Conservation (phyloP, 2,113 vertebrate genomes). For the Plecotus auritus region DNA sequence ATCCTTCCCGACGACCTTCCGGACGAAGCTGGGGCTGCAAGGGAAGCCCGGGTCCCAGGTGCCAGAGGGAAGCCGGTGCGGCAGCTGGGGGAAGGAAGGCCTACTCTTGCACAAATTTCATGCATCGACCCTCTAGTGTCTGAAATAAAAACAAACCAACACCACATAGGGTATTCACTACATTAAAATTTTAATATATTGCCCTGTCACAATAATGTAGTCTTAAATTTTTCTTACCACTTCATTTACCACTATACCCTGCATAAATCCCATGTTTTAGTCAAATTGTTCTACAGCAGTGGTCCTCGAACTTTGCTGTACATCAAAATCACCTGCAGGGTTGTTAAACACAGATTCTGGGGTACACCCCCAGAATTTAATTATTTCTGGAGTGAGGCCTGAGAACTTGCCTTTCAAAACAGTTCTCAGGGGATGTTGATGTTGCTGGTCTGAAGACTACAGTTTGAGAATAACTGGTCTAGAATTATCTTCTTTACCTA, state of each 20-base stretch:
- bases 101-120: too few relatives aligned
- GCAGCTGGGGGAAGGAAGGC: too few relatives aligned
- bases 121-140: not conserved
- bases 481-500: not conserved
- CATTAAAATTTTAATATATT: not conserved
- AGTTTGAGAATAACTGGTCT: not conserved
- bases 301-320: not conserved
- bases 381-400: not conserved
- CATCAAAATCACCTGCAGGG: not conserved
- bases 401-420: too few relatives aligned
- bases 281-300: not conserved
- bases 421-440: not conserved
- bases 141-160: conserved; percentile 14
- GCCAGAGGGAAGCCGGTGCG: too few relatives aligned
- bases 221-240: not conserved
- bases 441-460: not conserved
- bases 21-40: too few relatives aligned
- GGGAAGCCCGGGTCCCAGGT: too few relatives aligned
- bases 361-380: not conserved
- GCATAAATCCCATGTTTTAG: not conserved
- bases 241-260: not conserved
- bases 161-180: not conserved
- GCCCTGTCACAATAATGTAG: not conserved
- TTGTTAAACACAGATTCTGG: not conserved
- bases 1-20: too few relatives aligned